Percentiles rank a stretch among this genome's conserved stretches.
Conservation (phyloP, 53 echinoderm and acorn worm species). For the Holothuria scabra region DNA sequence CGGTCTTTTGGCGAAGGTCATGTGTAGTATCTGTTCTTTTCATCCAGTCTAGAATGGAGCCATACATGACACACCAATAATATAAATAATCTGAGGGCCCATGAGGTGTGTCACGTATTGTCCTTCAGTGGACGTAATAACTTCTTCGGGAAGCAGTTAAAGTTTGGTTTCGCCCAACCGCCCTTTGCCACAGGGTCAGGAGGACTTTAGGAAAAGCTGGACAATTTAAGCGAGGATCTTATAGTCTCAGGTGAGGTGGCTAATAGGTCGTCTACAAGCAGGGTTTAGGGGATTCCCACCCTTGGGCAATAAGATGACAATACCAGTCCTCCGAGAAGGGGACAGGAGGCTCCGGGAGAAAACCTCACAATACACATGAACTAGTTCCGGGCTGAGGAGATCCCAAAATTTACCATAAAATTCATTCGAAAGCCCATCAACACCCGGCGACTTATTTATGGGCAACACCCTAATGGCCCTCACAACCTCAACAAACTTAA, state of each 20-base stretch:
- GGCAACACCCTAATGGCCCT: not conserved
- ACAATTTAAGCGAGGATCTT: conserved; percentile 68
- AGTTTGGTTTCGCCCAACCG: too few species aligned
- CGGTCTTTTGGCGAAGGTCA: too few species aligned
- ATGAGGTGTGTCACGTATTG: too few species aligned
- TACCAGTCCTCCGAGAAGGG: conserved; percentile 41
- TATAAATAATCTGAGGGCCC: too few species aligned
- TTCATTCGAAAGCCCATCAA: conserved; percentile 56
- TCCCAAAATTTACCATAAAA: conserved; percentile 49
- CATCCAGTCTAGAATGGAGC: too few species aligned
- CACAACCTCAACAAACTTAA: conserved; percentile 10
- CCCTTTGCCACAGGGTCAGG: too few species aligned
- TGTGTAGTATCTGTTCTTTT: too few species aligned
- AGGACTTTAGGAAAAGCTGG: too few species aligned
- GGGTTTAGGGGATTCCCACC: conserved; percentile 53
- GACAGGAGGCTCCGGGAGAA: conserved; percentile 25
- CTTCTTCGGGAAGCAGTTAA: too few species aligned
- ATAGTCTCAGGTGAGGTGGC: conserved; percentile 63
- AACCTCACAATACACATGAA: conserved; percentile 30
- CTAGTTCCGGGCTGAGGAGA: conserved; percentile 40
- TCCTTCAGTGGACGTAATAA: too few species aligned
- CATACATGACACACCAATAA: too few species aligned
- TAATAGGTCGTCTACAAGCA: conserved; percentile 56
- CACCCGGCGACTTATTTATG: conserved; percentile 51
- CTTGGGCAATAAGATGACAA: conserved; percentile 66